Conservation (phyloP, 2,797 vertebrate species). For the Gobio occitaniae region DNA sequence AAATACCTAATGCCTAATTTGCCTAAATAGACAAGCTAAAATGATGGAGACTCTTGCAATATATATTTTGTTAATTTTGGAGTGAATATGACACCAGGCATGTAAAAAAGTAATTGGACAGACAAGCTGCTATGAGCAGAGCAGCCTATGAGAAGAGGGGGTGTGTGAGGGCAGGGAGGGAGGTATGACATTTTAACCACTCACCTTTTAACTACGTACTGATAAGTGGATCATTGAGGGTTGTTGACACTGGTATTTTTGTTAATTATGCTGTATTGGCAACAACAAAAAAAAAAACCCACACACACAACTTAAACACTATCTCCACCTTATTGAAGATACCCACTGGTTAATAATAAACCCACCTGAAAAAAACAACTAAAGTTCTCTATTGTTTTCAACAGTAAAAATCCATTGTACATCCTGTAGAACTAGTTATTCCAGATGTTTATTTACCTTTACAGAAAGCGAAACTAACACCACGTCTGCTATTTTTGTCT, state of each 20-base stretch:
- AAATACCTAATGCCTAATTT: background rate
- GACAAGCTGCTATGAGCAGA: slow-evolving; percentile 25
- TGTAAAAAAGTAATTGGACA: slow-evolving; percentile 22
- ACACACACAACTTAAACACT: background rate
- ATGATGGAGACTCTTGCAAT: slow-evolving; percentile 19
- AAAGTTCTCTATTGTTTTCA: slow-evolving; percentile 7
- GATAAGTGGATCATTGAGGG: slow-evolving; percentile 34
- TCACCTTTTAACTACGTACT: slow-evolving; percentile 31
- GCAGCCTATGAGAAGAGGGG: slow-evolving; percentile 52
- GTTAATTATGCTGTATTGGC: background rate
- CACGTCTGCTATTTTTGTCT: background rate
- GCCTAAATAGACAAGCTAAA: background rate
- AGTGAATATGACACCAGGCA: slow-evolving; percentile 39
- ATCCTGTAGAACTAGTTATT: slow-evolving; percentile 12
- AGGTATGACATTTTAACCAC: slow-evolving; percentile 52
- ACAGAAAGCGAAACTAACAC: background rate
- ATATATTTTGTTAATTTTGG: slow-evolving; percentile 26
- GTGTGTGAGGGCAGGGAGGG: slow-evolving; percentile 36
- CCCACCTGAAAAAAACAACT: background rate
- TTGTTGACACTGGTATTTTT: slow-evolving; percentile 49
- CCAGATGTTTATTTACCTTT: background rate
- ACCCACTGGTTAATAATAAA: slow-evolving; percentile 25
- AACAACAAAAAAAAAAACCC: background rate
- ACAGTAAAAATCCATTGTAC: background rate
- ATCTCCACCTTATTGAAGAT: slow-evolving; percentile 20